phyloP scores from a whole-genome alignment of 1,140 invertebrate species.

The Cecropterus lyciades region DNA sequence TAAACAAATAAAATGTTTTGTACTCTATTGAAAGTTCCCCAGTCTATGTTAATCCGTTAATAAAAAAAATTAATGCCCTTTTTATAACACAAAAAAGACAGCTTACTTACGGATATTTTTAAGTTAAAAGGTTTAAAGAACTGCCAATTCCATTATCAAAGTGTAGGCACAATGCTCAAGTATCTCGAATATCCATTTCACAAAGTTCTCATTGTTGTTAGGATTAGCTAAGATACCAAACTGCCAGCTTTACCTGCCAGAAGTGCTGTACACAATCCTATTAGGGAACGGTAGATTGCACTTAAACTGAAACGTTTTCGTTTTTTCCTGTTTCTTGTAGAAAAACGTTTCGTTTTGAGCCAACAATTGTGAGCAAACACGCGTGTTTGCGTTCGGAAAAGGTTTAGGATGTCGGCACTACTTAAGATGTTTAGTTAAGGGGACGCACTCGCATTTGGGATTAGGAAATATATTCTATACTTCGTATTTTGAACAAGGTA shows the following conservation, averaged over 20 bases:
- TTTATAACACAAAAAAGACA: too few relatives aligned
- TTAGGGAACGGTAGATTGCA: constrained; percentile 61
- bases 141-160: too few relatives aligned
- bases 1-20: too few relatives aligned
- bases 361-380: constrained; percentile 64
- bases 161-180: not conserved
- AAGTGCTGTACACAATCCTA: constrained; percentile 46
- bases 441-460: constrained; percentile 24
- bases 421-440: constrained; percentile 61
- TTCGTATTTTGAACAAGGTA: not conserved
- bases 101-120: too few relatives aligned
- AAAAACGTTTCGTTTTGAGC: constrained; percentile 56
- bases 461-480: constrained; percentile 8
- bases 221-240: constrained; percentile 31
- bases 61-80: too few relatives aligned
- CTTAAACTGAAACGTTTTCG: constrained; percentile 48
- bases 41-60: too few relatives aligned
- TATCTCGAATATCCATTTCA: constrained; percentile 6
- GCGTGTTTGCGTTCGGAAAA: constrained; percentile 62
- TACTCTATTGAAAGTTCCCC: too few relatives aligned
- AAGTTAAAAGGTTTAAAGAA: too few relatives aligned
- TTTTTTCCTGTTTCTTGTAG: constrained; percentile 44
- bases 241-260: not conserved
- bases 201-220: not conserved
- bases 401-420: constrained; percentile 61